Percentiles rank a stretch among this genome's conserved stretches.
Conservation (phyloP, 2,797 vertebrate species). For the Todus mexicanus region DNA sequence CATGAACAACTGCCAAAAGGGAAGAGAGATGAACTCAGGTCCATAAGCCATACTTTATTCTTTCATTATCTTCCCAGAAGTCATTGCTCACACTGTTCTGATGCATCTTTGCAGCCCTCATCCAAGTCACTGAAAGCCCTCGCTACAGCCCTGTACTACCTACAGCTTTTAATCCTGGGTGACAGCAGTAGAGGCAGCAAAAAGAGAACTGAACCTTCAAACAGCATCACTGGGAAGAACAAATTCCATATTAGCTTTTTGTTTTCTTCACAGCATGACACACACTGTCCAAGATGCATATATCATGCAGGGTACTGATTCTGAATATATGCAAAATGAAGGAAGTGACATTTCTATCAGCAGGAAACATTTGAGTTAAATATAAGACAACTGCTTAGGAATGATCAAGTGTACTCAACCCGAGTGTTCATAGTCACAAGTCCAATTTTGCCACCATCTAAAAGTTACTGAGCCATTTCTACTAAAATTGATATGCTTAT, state of each 20-base stretch:
- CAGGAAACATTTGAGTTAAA: neutral
- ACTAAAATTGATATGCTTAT: neutral
- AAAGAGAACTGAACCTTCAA: neutral
- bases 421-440: neutral
- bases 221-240: neutral
- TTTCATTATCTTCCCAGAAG: slow-evolving; percentile 33
- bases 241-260: neutral
- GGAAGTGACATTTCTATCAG: slow-evolving; percentile 8
- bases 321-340: neutral
- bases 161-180: neutral
- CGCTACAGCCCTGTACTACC: neutral
- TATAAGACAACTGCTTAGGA: neutral
- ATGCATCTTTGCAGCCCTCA: neutral
- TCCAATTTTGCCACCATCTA: neutral
- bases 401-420: neutral
- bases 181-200: neutral
- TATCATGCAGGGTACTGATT: neutral
- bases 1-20: neutral
- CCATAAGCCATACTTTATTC: neutral
- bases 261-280: neutral
- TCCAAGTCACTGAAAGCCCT: neutral
- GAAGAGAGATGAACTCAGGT: neutral
- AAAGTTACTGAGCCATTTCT: neutral
- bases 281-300: neutral
- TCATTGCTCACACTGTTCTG: neutral